phyloP scores from a whole-genome alignment of 2,113 vertebrate species.

The Phasianus colchicus region DNA sequence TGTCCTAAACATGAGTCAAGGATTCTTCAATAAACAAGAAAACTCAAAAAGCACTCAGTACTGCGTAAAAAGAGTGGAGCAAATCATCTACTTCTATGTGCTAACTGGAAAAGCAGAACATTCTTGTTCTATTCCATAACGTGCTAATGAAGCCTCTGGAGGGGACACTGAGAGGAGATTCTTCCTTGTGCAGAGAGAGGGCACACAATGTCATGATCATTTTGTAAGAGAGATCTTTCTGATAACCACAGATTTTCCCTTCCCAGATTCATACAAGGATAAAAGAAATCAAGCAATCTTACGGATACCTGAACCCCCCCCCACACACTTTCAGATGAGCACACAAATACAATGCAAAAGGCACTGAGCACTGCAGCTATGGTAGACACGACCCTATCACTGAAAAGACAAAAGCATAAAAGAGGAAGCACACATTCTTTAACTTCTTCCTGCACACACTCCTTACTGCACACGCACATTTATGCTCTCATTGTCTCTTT shows the following conservation, averaged over 20 bases:
- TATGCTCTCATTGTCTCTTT: accelerated
- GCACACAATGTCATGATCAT: background rate
- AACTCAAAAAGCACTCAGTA: background rate
- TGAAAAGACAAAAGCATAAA: background rate
- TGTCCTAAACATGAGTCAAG: background rate
- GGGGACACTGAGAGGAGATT: background rate
- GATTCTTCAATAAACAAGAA: background rate
- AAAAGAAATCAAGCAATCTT: background rate
- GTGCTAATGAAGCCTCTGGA: background rate
- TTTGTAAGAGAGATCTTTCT: background rate
- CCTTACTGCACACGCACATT: background rate
- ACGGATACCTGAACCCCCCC: background rate
- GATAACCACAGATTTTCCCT: background rate
- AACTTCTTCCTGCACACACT: background rate
- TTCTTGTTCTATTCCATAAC: background rate
- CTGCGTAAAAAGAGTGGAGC: background rate
- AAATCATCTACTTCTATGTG: background rate
- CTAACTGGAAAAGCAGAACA: background rate
- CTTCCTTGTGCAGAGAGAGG: background rate
- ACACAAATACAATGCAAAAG: background rate
- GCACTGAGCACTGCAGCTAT: background rate
- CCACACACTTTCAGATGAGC: background rate
- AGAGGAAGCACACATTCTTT: background rate
- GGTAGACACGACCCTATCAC: background rate
- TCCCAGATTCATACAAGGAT: background rate